Evolutionary conservation across 2,113 vertebrate genomes (phyloP), one percentile per base, ranked within the genome.

Genomic region (Anas platyrhynchos): DNA sequence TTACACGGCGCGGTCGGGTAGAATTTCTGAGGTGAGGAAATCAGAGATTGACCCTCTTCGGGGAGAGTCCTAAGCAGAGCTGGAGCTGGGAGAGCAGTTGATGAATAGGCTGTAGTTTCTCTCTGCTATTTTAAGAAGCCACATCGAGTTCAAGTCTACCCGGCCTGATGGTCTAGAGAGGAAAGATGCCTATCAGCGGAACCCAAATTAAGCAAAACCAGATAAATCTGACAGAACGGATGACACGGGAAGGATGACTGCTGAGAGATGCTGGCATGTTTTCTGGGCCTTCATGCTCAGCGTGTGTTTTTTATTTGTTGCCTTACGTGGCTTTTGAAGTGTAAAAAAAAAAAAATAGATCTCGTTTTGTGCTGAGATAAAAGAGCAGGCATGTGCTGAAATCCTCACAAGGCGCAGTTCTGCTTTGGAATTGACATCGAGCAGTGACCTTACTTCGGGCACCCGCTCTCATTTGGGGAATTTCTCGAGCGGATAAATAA

Each of bases 241-340:
- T 93, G 90, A 91, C 96, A 95, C 71, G 92, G 83, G 92, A 88
- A 80, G 83, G 90, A 83, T 92, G 94, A 96, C 91, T 92, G 91
- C 94, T 94, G 96, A 88, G 91, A 92, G 93, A 91, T 94, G 96
- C 88, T 94, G 92, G 94, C 96, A 68, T 72, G 73, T 89, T 93
- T 52, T 88, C 83, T 86, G 74, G 73, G 93, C 94, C 87, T 79
- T 91, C 90, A 7, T 81, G 91, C 95, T 93, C 90, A 91, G 91
- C 6, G 1, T 94, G 6, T 84, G 56, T 91, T 94, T 91, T 94
- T 74, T 59, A 67, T 81, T 86, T 95, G 93, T 84, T 94, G 89
- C 73, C 75, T 89, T 94, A 55, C 56, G 29, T 58, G 18, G 83
- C 92, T 96, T 97, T 96, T 96, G 92, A 96, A 97, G 91, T 95